Base-by-base conservation (phyloP, 2,113 vertebrate species). In the Pelusios castaneus region DNA sequence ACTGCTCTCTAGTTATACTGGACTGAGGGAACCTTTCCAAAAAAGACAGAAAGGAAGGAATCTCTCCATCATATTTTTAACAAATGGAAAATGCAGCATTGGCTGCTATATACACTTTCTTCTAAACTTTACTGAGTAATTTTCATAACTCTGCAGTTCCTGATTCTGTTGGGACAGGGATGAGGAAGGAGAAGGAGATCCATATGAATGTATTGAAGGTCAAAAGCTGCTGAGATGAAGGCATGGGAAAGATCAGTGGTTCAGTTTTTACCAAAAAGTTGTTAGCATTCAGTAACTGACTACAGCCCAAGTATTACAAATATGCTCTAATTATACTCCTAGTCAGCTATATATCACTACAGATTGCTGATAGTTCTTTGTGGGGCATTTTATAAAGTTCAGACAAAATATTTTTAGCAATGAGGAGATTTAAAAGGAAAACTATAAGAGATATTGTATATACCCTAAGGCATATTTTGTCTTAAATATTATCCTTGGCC, bases 401-500 rank as follows among this genome's bases (percentile, higher is more conserved):
- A 97, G 96, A 97, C 96, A 96, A 98, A 98, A 98, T 98, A 99
- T 98, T 98, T 98, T 98, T 98, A 98, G 98, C 97, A 96, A 97
- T 90, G 89, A 87, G 82, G 96, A 98, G 97, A 97, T 98, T 97
- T 97, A 97, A 98, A 98, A 97, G 96, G 96, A 97, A 98, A 98
- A 97, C 98, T 98, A 98, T 98, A 98, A 98, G 97, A 97, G 96
- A 98, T 98, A 97, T 97, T 98, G 97, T 98, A 97, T 98, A 98
- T 98, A 97, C 98, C 98, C 98, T 81, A 80, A 98, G 98, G 98
- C 98, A 95, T 99, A 98, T 98, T 99, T 98, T 98, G 97, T 98
- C 96, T 98, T 98, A 98, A 99, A 98, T 99, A 98, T 99, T 99
- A 98, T 99, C 97, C 98, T 99, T 99, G 99, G 99, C 98, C 97